phyloP scores from a whole-genome alignment of 2,888 invertebrate genomes.

The Lycophotia porphyrea region DNA sequence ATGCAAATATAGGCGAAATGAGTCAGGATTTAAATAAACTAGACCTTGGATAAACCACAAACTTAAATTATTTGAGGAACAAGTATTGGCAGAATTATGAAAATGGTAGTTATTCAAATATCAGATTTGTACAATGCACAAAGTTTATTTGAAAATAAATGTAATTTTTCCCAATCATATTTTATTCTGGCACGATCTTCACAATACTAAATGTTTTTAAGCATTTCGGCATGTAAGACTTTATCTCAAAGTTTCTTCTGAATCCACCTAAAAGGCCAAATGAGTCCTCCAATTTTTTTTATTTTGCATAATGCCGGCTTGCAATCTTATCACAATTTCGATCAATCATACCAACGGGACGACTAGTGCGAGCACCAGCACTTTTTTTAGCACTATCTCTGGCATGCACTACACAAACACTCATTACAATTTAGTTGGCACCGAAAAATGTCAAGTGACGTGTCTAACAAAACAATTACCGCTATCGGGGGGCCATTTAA shows the following conservation, averaged over 20 bases:
- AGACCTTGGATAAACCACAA: slow-evolving; percentile 7
- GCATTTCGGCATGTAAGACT: background rate
- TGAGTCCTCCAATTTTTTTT: background rate
- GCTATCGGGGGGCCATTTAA: slow-evolving; percentile 33
- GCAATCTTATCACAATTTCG: background rate
- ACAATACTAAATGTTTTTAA: background rate
- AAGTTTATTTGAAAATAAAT: background rate
- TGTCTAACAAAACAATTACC: slow-evolving; percentile 34
- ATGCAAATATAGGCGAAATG: slow-evolving; percentile 7
- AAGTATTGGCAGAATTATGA: background rate
- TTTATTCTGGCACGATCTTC: background rate
- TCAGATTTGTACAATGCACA: background rate
- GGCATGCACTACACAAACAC: slow-evolving; percentile 26
- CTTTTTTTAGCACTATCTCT: too few relatives aligned
- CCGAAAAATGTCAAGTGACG: slow-evolving; percentile 41
- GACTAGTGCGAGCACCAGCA: background rate
- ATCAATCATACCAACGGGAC: background rate
- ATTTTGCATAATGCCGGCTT: too few relatives aligned
- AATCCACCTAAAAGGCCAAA: background rate
- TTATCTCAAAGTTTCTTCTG: background rate
- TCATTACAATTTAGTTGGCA: slow-evolving; percentile 44
- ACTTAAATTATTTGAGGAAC: slow-evolving; percentile 1
- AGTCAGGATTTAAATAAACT: slow-evolving; percentile 27
- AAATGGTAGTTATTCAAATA: background rate
- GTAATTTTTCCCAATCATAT: background rate